Evolutionary conservation across 2,888 invertebrate species (phyloP).

Genomic region (Invenusta paracnida): DNA sequence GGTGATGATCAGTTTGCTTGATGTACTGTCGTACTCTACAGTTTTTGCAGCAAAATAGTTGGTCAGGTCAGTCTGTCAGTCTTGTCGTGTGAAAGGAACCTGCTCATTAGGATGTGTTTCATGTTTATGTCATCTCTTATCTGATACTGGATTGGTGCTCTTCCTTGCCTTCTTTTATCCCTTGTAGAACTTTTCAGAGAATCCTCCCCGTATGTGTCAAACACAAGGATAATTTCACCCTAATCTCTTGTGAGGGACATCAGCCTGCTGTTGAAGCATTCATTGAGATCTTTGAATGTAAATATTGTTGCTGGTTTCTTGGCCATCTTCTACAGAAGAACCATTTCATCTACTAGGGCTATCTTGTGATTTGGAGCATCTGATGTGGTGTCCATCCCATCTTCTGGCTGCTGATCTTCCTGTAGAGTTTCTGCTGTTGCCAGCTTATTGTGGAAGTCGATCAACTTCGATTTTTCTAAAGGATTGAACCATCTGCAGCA

Average conservation of each 20-base stretch:
- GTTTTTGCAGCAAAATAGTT: neutral
- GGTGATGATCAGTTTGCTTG: neutral
- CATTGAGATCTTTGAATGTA: constrained; percentile 18
- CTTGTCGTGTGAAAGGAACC: neutral
- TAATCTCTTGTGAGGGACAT: neutral
- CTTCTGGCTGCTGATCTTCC: neutral
- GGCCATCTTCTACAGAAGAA: neutral
- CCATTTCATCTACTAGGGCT: constrained; percentile 20
- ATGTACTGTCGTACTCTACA: neutral
- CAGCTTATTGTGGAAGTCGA: constrained; percentile 33
- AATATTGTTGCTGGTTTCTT: constrained; percentile 14
- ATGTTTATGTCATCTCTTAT: neutral
- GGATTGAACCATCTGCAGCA: constrained; percentile 35
- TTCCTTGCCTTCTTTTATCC: neutral
- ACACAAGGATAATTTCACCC: constrained; percentile 37
- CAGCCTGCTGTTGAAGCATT: constrained; percentile 15
- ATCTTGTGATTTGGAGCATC: neutral
- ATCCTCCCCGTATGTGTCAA: constrained; percentile 43
- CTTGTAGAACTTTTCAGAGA: constrained; percentile 42
- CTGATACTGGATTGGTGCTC: constrained; percentile 3
- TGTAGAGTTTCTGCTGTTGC: neutral
- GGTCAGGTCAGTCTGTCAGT: constrained; percentile 7
- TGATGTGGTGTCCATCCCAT: neutral
- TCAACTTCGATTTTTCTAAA: constrained; percentile 21
- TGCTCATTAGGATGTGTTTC: constrained; percentile 11